Percentiles rank a stretch among this genome's conserved stretches.
phyloP scores from a whole-genome alignment of 1,140 invertebrate genomes.

The Procambarus virginalis region DNA sequence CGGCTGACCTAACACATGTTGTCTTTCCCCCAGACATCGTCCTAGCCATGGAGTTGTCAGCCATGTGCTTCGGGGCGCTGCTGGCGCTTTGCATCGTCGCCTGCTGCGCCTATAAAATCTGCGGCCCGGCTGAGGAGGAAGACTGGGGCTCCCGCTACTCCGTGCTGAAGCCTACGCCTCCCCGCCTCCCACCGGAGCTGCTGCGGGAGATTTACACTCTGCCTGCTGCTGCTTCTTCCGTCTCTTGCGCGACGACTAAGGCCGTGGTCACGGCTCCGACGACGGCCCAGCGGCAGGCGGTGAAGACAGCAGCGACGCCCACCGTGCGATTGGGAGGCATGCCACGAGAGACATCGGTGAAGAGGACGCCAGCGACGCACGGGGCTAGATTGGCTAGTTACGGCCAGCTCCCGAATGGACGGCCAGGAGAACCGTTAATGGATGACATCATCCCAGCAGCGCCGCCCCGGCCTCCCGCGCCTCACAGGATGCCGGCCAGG shows the following conservation, averaged over 20 bases:
- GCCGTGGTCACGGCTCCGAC: background rate
- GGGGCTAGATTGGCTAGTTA: background rate
- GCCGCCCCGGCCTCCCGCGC: slow-evolving; percentile 25
- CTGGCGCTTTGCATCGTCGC: slow-evolving; percentile 53
- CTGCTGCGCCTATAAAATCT: slow-evolving; percentile 59
- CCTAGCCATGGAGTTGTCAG: slow-evolving; percentile 48
- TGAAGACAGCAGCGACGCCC: background rate
- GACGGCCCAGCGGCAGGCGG: background rate
- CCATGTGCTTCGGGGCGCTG: slow-evolving; percentile 54
- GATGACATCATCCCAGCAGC: slow-evolving; percentile 41
- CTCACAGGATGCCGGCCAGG: background rate
- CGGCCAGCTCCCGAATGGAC: slow-evolving; percentile 35
- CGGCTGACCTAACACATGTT: too few relatives aligned
- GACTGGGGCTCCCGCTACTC: slow-evolving; percentile 53
- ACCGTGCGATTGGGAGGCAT: slow-evolving; percentile 21
- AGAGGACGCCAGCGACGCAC: background rate
- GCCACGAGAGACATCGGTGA: slow-evolving; percentile 32
- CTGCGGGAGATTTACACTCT: slow-evolving; percentile 56
- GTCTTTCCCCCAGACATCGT: slow-evolving; percentile 44
- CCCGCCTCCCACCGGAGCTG: slow-evolving; percentile 46
- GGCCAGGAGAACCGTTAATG: slow-evolving; percentile 22
- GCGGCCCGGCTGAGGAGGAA: slow-evolving; percentile 52
- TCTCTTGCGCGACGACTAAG: slow-evolving; percentile 11
- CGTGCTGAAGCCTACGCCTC: slow-evolving; percentile 39
- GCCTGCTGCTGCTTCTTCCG: slow-evolving; percentile 23